Conservation (phyloP, 2,797 vertebrate species). For the Podarcis siculus region DNA sequence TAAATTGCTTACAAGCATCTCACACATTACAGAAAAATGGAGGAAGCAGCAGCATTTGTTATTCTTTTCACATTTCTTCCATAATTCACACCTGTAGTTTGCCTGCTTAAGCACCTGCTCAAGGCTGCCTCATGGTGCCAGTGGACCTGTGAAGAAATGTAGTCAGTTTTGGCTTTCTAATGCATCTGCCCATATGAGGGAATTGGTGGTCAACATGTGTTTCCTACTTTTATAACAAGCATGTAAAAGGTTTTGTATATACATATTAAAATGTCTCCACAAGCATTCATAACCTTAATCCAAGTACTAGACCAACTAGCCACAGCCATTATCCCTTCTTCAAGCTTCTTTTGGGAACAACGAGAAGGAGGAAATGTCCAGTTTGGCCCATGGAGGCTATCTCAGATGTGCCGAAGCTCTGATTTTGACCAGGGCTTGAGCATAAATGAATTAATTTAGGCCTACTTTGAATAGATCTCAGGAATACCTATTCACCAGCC, state of each 20-base stretch:
- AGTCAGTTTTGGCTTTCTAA: not conserved
- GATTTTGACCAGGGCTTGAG: not conserved
- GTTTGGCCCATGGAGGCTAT: not conserved
- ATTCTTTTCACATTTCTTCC: too few relatives aligned
- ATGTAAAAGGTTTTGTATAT: not conserved
- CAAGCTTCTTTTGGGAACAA: not conserved
- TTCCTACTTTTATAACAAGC: not conserved
- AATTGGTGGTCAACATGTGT: not conserved
- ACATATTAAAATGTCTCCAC: not conserved
- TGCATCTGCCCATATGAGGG: not conserved
- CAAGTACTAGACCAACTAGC: not conserved
- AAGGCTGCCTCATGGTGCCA: not conserved
- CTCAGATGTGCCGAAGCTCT: not conserved
- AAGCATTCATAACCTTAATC: not conserved
- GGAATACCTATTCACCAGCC: not conserved
- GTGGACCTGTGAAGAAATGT: not conserved
- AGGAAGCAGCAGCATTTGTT: too few relatives aligned
- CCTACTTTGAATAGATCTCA: not conserved
- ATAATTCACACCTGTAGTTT: not conserved
- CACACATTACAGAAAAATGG: too few relatives aligned
- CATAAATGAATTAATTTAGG: not conserved
- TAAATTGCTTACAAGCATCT: too few relatives aligned
- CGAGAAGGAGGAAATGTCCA: not conserved
- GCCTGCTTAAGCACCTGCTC: not conserved
- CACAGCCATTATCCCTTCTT: not conserved